Evolutionary conservation across 1,140 invertebrate species (phyloP), one percentile per base, ranked within the genome.

Genomic region (Ganaspis sp.): DNA sequence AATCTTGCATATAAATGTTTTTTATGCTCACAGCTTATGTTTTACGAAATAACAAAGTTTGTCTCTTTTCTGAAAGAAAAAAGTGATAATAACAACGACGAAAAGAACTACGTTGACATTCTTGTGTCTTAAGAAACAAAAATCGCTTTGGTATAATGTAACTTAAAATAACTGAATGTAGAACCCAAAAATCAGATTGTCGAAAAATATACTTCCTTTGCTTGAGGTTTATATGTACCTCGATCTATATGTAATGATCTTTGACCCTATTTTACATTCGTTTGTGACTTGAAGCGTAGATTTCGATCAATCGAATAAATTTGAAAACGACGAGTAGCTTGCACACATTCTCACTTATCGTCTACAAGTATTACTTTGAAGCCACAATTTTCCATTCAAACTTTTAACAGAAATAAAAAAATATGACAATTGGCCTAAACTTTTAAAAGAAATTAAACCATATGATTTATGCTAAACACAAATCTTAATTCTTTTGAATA

Each of bases 261-360:
- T 71, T 54, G 80, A 86, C 77, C 79, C 72, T 69, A 69, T 74
- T 87, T 86, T 86, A 77, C 82, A 86, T 83, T 79, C 64, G 77
- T 6, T 42, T 64, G 58, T 64, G 23, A 64, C 12, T 64, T 64
- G 58, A 80, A 81, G 69, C 70, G 45, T 75, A 77, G 85, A 87
- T 87, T 85, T 82, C 77, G 71, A 88, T 87, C 87, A 85, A 77
- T 73, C 54, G 83, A 84, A 87, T 88, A 88, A 85, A 88, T 87
- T 86, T 83, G 78, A 82, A 83, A 82, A 82, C 69, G 70, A 82
- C 75, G 83, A 84, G 81, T 80, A 80, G 72, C 76, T 58, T 71
- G 78, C 74, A 77, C 72, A 69, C 69, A 70, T 49, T 75, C 69
- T 78, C 53, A 58, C 58, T 34, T 64, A 64, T 64, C 15, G 15